A percentile compares a stretch with the other conserved stretches of the same genome.
phyloP scores from a whole-genome alignment of 2,113 vertebrate species.

The Coptodon rendalli region DNA sequence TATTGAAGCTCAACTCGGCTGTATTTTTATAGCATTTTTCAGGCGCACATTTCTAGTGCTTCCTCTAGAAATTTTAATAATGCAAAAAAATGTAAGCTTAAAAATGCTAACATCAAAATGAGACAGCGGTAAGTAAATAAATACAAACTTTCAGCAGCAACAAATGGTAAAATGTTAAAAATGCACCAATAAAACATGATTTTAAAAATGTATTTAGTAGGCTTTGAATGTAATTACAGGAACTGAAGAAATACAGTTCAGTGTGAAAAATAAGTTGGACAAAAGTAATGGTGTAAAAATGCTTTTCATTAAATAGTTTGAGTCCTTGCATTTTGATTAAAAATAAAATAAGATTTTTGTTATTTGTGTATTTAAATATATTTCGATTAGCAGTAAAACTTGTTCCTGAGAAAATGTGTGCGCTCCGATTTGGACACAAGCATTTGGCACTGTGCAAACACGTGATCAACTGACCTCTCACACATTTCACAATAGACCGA shows the following conservation, averaged over 20 bases:
- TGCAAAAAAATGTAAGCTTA: background rate
- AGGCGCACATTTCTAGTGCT: background rate
- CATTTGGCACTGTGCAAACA: background rate
- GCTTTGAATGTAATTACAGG: background rate
- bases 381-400: background rate
- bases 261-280: background rate
- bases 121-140: background rate
- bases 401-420: background rate
- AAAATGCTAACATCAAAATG: background rate
- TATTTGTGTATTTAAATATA: background rate
- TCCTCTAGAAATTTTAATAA: background rate
- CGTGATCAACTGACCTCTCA: background rate
- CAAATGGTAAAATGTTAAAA: background rate
- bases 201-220: background rate
- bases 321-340: background rate
- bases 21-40: background rate
- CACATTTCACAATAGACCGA: background rate
- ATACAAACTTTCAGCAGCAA: background rate
- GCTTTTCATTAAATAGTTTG: background rate
- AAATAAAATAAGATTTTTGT: background rate
- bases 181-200: background rate
- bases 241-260: background rate
- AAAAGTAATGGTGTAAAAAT: background rate
- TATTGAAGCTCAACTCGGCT: background rate
- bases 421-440: background rate